Evolutionary conservation across 2,797 vertebrate species (phyloP).

Genomic region (Gastrophryne carolinensis): DNA sequence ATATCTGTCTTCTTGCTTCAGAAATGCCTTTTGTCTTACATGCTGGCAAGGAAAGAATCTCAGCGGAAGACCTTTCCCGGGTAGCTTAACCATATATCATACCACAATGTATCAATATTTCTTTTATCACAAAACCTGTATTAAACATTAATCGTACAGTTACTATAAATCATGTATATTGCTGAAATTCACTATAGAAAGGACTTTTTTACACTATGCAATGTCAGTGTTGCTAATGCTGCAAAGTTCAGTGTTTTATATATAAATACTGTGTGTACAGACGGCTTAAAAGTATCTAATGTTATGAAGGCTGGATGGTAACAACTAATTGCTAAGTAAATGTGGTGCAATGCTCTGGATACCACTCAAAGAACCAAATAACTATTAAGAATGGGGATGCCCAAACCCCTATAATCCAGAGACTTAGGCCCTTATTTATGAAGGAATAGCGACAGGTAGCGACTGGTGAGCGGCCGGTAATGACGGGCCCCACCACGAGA

Average conservation of each 20-base stretch:
- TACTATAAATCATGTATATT: slow-evolving; percentile 15
- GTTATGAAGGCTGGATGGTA: no score
- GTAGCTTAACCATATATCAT: slow-evolving; percentile 55
- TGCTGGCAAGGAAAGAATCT: slow-evolving; percentile 68
- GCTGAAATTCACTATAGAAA: background rate
- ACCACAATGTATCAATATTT: slow-evolving; percentile 29
- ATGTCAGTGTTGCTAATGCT: background rate
- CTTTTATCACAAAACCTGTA: background rate
- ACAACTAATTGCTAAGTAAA: no score
- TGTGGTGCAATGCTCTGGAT: no score
- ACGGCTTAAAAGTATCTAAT: no score
- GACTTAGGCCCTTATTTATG: no score
- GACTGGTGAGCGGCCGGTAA: no score
- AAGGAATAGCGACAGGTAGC: no score
- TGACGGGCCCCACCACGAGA: no score
- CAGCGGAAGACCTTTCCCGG: slow-evolving; percentile 73
- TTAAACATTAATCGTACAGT: slow-evolving; percentile 15
- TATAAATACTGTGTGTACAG: no score
- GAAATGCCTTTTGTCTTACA: slow-evolving; percentile 83
- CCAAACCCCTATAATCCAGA: no score
- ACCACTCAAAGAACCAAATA: no score
- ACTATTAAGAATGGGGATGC: no score
- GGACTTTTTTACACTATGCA: background rate
- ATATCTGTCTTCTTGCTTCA: slow-evolving; percentile 88
- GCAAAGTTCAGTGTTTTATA: background rate